Percentiles rank a stretch among this genome's conserved stretches.
These are phyloP conservation scores for Phainopepla nitens DNA, from an alignment of 2,113 vertebrate genomes.

Conservation along the genomic window DNA sequence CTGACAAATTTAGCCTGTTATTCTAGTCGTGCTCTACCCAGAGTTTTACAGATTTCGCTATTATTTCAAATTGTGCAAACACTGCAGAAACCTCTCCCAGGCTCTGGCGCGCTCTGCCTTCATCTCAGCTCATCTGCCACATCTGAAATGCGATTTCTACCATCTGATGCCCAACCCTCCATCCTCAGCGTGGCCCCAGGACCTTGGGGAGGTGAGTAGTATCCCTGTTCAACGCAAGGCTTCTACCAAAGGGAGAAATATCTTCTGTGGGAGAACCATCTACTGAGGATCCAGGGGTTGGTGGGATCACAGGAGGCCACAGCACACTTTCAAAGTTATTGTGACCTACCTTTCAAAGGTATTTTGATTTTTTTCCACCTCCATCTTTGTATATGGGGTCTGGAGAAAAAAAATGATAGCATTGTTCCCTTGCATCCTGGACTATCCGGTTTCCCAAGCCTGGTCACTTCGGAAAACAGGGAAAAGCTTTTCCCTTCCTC, in stretches of 20 bases:
- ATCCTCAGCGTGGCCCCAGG: background rate
- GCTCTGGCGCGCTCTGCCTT: background rate
- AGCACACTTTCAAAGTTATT: background rate
- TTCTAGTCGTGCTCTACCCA: constrained; percentile 26
- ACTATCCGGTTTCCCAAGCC: background rate
- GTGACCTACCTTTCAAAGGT: background rate
- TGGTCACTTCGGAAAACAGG: background rate
- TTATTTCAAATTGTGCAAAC: constrained; percentile 55
- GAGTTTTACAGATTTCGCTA: constrained; percentile 56
- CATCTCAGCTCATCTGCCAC: constrained; percentile 8
- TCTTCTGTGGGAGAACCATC: background rate
- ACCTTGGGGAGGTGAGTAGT: background rate
- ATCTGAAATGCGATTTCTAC: background rate
- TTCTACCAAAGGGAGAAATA: background rate
- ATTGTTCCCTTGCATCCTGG: background rate
- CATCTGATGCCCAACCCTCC: background rate
- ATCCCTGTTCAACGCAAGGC: background rate
- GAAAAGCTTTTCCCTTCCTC: background rate
- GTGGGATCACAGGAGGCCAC: background rate
- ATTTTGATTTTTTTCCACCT: background rate
- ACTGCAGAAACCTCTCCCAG: background rate
- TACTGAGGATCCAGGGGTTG: background rate
- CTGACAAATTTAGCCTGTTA: constrained; percentile 47
- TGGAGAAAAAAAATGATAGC: background rate
- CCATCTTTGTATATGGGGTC: background rate